A percentile compares a stretch with the other conserved stretches of the same genome.
Evolutionary conservation across 2,113 vertebrate species (phyloP).

Genomic region (Carassius auratus): DNA sequence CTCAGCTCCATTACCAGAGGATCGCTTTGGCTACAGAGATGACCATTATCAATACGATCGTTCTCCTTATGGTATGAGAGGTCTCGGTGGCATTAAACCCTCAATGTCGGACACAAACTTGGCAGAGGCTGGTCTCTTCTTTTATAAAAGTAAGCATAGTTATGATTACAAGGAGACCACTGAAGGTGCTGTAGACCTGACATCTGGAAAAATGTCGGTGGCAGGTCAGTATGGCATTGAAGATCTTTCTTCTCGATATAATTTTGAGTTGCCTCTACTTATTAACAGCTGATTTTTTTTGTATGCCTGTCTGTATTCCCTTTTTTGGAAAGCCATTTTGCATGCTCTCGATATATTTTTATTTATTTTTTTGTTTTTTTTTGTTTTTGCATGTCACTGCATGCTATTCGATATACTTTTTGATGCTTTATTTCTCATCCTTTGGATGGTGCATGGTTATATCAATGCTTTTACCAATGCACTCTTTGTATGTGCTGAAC

Average conservation of each 20-base stretch:
- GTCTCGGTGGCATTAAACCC: constrained; percentile 91
- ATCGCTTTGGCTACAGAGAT: constrained; percentile 96
- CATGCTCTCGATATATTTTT: constrained; percentile 44
- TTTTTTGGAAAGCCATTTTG: constrained; percentile 56
- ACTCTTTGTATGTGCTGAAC: constrained; percentile 79
- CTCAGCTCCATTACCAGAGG: constrained; percentile 88
- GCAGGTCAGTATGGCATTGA: constrained; percentile 95
- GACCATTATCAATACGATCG: constrained; percentile 95
- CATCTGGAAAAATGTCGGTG: constrained; percentile 89
- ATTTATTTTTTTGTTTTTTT: not conserved
- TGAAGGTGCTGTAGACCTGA: constrained; percentile 96
- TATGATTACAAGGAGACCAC: constrained; percentile 89
- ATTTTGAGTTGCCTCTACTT: constrained; percentile 82
- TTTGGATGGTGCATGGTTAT: constrained; percentile 80
- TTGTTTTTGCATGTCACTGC: constrained; percentile 84
- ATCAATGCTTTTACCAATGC: constrained; percentile 64
- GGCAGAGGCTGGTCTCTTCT: constrained; percentile 92
- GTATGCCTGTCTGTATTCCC: constrained; percentile 48
- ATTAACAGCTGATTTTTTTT: constrained; percentile 72
- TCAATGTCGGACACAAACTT: constrained; percentile 99
- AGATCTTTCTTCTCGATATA: constrained; percentile 88
- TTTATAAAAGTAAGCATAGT: constrained; percentile 96
- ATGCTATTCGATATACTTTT: constrained; percentile 80
- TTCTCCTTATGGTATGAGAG: constrained; percentile 82
- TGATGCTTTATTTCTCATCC: constrained; percentile 70